A percentile compares a stretch with the other conserved stretches of the same genome.
Evolutionary conservation across 2,888 invertebrate genomes (phyloP).

Genomic region (Neoscelio sp.): DNA sequence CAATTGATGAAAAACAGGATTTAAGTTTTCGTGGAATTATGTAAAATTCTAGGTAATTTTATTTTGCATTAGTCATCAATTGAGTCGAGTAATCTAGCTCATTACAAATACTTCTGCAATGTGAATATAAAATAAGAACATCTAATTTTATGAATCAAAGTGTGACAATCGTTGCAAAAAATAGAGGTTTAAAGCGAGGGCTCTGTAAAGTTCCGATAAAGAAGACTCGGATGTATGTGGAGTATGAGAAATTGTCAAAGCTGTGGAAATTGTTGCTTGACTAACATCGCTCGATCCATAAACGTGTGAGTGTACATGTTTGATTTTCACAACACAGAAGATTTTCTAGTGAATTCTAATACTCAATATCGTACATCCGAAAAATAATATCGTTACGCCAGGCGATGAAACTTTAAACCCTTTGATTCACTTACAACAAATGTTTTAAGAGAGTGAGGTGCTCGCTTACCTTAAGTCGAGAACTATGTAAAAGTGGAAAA

Average conservation of each 20-base stretch:
- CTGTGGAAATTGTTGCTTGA: slow-evolving; percentile 72
- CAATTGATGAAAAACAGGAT: too few species aligned
- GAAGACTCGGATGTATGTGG: slow-evolving; percentile 58
- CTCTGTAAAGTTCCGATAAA: slow-evolving; percentile 43
- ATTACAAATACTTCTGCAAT: slow-evolving; percentile 37
- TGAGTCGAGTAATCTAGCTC: slow-evolving; percentile 26
- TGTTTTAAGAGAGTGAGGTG: slow-evolving; percentile 21
- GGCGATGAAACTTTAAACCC: slow-evolving; percentile 73
- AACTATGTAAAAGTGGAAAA: slow-evolving; percentile 32
- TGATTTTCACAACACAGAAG: slow-evolving; percentile 45
- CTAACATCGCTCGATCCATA: slow-evolving; percentile 26
- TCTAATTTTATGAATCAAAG: slow-evolving; percentile 41
- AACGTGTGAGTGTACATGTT: slow-evolving; percentile 47
- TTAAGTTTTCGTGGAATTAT: too few species aligned
- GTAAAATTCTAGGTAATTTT: too few species aligned
- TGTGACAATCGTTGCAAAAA: slow-evolving; percentile 17
- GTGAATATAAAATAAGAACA: slow-evolving; percentile 31
- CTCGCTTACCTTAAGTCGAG: slow-evolving; percentile 5
- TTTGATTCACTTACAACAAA: slow-evolving; percentile 63
- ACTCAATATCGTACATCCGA: slow-evolving; percentile 22
- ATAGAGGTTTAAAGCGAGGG: slow-evolving; percentile 31
- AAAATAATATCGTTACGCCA: slow-evolving; percentile 62
- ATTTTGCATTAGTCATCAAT: background rate
- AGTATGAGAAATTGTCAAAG: slow-evolving; percentile 73
- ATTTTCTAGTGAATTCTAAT: slow-evolving; percentile 31